Evolutionary conservation across 2,113 vertebrate genomes (phyloP).

Genomic region (Chionis minor): DNA sequence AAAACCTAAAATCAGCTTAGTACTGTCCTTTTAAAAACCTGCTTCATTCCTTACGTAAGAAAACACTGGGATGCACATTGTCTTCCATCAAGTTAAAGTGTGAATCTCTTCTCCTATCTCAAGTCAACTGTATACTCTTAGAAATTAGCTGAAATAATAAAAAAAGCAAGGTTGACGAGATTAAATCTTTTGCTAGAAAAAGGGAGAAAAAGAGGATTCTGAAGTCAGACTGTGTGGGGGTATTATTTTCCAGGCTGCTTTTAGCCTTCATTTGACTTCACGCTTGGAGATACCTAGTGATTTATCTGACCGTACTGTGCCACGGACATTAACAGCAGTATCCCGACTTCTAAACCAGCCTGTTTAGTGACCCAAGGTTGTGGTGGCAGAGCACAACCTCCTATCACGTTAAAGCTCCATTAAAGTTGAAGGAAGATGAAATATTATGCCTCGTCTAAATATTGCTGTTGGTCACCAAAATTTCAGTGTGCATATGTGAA

Average conservation of each 20-base stretch:
- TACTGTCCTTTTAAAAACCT: background rate
- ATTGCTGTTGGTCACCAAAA: background rate
- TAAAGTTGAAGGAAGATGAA: background rate
- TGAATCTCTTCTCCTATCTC: background rate
- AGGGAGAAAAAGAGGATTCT: background rate
- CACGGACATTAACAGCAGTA: background rate
- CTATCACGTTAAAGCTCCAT: background rate
- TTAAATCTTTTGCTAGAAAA: background rate
- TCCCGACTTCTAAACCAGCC: background rate
- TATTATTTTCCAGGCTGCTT: background rate
- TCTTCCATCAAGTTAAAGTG: background rate
- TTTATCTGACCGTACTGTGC: background rate
- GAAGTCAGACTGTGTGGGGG: background rate
- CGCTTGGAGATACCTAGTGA: background rate
- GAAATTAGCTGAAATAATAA: background rate
- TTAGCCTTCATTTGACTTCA: background rate
- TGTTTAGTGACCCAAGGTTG: background rate
- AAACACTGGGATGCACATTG: background rate
- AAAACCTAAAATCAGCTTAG: background rate
- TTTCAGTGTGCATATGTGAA: background rate
- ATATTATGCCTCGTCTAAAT: rapidly evolving
- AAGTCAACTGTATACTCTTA: background rate
- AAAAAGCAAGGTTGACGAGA: background rate
- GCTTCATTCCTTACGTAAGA: background rate
- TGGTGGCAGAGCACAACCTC: background rate